Base-by-base conservation (phyloP, 2,888 invertebrate species). In the Trichacis sp. region DNA sequence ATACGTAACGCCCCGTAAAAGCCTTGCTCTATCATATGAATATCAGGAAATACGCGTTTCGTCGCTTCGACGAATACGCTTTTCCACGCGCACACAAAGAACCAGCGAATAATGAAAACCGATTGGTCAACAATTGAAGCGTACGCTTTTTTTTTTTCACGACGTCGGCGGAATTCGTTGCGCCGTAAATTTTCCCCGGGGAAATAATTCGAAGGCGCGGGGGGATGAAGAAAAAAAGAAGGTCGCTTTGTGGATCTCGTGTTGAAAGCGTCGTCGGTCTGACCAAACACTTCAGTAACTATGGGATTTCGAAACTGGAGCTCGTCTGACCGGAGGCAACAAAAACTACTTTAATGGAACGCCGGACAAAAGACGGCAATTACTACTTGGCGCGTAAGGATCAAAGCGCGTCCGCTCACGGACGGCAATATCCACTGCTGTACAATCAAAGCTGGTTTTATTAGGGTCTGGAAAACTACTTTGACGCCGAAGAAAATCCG, bases 301-400 rank as follows among this genome's bases (percentile, higher is more conserved):
- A 15, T 4, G 40, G 40, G 15, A 40, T 12, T 15, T 15, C 12
- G 40, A 40, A 40, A 40, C 40, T 40, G 12, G 40, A 40, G 15
- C 40, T 40, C 40, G 40, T 14, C 40, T 40, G 40, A 40, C 40
- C 40, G 12, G 40, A 40, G 40, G 40, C 40, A 14, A 40, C 40
- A 40, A 40, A 40, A 40, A 40, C 40, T 40, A 40, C 40, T 40
- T 40, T 14, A 40, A 40, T 15, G 40, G 40, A 15, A 40, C 40
- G 40, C 14, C 40, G 15, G 40, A 40, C 40, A 40, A 40, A 40
- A 40, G 40, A 40, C 12, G 40, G 15, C 40, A 40, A 40, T 40
- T 40, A 40, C 40, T 40, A 12, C 40, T 40, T 40, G 40, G 40
- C 40, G 40, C 12, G 40, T 40, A 15, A 40, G 40, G 40, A 40